A percentile compares a stretch with the other conserved stretches of the same genome.
Evolutionary conservation across 2,113 vertebrate genomes (phyloP).

Genomic region (Centropristis striata): DNA sequence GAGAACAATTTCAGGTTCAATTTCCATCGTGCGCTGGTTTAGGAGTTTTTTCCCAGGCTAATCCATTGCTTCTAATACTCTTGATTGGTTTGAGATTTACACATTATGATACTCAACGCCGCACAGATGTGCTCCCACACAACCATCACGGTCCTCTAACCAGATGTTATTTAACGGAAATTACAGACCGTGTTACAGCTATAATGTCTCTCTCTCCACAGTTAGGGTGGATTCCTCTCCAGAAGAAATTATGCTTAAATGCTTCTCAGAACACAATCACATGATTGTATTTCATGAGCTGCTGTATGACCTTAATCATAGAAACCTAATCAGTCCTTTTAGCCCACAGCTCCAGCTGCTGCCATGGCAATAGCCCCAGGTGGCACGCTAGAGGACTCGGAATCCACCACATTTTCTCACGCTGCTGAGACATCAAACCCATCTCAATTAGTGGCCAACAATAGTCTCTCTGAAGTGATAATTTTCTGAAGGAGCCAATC

Average conservation of each 20-base stretch:
- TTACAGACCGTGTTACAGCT: no score
- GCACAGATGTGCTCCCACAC: neutral
- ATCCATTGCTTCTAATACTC: no score
- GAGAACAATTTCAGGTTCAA: neutral
- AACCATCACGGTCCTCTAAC: no score
- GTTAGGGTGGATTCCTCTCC: neutral
- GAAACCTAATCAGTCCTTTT: constrained; percentile 36
- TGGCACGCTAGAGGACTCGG: constrained; percentile 28
- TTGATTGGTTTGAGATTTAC: neutral
- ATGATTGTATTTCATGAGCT: constrained; percentile 20
- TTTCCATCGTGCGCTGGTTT: neutral
- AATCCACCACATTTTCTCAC: constrained; percentile 60
- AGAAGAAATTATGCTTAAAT: neutral
- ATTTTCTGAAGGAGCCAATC: constrained; percentile 39
- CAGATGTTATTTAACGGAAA: no score
- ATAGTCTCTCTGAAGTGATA: constrained; percentile 52
- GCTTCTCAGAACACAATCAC: neutral
- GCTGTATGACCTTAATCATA: constrained; percentile 45
- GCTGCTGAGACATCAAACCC: constrained; percentile 25
- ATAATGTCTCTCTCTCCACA: neutral
- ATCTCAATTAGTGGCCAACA: constrained; percentile 70
- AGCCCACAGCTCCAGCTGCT: constrained; percentile 51
- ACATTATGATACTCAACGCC: neutral
- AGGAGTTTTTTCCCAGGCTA: no score
- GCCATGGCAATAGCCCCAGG: constrained; percentile 55